These are phyloP conservation scores for Andrena haemorrhoa DNA, from an alignment of 2,888 invertebrate species.

Conservation along the genomic window DNA sequence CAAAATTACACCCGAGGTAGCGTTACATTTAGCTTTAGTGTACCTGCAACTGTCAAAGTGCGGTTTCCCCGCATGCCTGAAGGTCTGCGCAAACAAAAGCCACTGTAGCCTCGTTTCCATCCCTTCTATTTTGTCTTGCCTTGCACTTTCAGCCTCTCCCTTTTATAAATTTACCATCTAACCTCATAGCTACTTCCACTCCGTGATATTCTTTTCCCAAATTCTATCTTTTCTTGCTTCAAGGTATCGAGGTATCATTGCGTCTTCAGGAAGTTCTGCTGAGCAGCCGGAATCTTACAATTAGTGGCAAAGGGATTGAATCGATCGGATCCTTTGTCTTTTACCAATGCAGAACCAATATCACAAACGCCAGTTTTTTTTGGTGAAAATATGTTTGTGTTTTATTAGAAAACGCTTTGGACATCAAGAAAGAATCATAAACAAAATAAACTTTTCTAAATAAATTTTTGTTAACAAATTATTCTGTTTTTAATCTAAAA, in stretches of 20 bases:
- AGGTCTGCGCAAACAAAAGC: slow-evolving; percentile 39
- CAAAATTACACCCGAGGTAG: slow-evolving; percentile 75
- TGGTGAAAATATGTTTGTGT: too few species aligned
- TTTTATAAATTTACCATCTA: slow-evolving; percentile 12
- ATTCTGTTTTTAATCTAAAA: too few species aligned
- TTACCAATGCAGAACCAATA: slow-evolving; percentile 23
- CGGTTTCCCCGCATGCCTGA: slow-evolving; percentile 48
- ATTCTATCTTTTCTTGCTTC: slow-evolving; percentile 35
- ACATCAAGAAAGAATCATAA: too few species aligned
- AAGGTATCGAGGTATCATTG: slow-evolving; percentile 34
- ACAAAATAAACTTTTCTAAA: too few species aligned
- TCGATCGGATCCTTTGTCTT: slow-evolving; percentile 60
- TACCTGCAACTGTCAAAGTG: slow-evolving; percentile 50
- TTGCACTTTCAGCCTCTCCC: slow-evolving; percentile 24
- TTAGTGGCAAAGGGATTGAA: slow-evolving; percentile 67
- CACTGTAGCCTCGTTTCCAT: slow-evolving; percentile 43
- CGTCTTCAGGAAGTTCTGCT: slow-evolving; percentile 32
- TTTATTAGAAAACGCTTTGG: too few species aligned
- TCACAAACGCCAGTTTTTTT: slow-evolving; percentile 21
- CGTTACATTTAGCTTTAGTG: slow-evolving; percentile 38
- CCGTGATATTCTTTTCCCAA: slow-evolving; percentile 16
- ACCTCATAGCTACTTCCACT: slow-evolving; percentile 12
- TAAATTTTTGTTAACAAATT: too few species aligned
- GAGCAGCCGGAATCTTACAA: slow-evolving; percentile 21
- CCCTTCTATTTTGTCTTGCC: slow-evolving; percentile 56